Percentiles rank a stretch among this genome's conserved stretches.
Evolutionary conservation across 2,113 vertebrate genomes (phyloP).

Genomic region (Sylvicapra grimmia): DNA sequence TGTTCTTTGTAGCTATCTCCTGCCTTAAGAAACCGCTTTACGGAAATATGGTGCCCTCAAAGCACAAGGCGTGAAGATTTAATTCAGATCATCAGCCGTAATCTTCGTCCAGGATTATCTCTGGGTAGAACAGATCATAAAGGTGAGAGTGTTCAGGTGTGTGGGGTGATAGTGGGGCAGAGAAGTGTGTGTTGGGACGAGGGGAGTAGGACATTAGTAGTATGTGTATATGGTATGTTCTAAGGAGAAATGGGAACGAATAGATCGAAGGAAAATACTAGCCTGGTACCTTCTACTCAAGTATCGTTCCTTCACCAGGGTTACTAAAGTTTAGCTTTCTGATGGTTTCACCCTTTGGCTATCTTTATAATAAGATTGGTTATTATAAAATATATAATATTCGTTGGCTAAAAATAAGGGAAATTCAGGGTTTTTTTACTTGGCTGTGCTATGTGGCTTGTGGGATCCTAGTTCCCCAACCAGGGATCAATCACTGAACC

Average conservation of each 20-base stretch:
- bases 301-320: not conserved
- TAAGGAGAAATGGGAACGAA: not conserved
- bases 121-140: slow-evolving; percentile 76
- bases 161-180: not conserved
- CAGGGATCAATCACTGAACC: not conserved
- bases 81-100: slow-evolving; percentile 90
- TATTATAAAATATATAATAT: not conserved
- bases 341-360: not conserved
- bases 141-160: slow-evolving; percentile 70
- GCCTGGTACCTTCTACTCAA: not conserved
- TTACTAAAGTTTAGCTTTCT: not conserved
- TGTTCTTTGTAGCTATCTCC: slow-evolving; percentile 89
- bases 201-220: not conserved
- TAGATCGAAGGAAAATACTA: not conserved
- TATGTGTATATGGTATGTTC: not conserved
- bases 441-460: not conserved
- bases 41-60: slow-evolving; percentile 98
- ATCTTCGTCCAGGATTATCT: slow-evolving; percentile 86
- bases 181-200: not conserved
- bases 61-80: slow-evolving; percentile 88
- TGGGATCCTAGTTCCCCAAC: not conserved
- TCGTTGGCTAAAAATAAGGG: not conserved
- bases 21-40: slow-evolving; percentile 95
- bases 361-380: not conserved
- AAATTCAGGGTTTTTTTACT: not conserved